Percentiles rank a stretch among this genome's conserved stretches.
Conservation (phyloP, 2,888 invertebrate genomes). For the Drosophila tanythrix region DNA sequence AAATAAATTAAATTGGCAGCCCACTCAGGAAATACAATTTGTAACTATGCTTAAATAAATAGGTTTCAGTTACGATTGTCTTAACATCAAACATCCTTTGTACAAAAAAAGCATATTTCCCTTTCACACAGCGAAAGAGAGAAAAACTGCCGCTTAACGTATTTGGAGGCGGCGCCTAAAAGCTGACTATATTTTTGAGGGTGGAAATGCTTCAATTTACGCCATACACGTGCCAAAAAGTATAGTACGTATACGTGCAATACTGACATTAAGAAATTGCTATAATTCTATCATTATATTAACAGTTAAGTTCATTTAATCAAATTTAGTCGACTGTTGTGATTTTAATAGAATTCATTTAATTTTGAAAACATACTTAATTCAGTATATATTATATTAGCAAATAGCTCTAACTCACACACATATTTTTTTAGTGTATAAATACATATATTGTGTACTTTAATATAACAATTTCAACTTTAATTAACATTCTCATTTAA, state of each 20-base stretch:
- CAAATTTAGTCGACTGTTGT: background rate
- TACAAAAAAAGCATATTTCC: constrained; percentile 63
- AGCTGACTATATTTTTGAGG: constrained; percentile 53
- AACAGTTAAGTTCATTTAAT: background rate
- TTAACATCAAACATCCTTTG: constrained; percentile 58
- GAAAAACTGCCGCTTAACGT: constrained; percentile 54
- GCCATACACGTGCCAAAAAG: constrained; percentile 40
- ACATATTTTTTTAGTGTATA: background rate
- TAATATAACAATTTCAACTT: background rate
- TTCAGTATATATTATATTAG: background rate
- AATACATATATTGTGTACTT: background rate
- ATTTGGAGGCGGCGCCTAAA: constrained; percentile 66
- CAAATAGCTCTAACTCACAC: no score
- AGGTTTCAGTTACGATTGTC: constrained; percentile 70
- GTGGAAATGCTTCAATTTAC: constrained; percentile 60
- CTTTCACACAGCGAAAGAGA: constrained; percentile 62
- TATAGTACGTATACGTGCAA: background rate
- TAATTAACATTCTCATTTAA: background rate
- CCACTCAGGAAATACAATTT: constrained; percentile 61
- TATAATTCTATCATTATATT: background rate
- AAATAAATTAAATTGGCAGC: constrained; percentile 50
- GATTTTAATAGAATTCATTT: no score
- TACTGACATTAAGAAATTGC: background rate
- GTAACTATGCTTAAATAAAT: constrained; percentile 74
- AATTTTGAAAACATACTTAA: background rate